Percentiles rank a stretch among this genome's conserved stretches.
phyloP scores from a whole-genome alignment of 2,113 vertebrate genomes.

The Labrus mixtus region DNA sequence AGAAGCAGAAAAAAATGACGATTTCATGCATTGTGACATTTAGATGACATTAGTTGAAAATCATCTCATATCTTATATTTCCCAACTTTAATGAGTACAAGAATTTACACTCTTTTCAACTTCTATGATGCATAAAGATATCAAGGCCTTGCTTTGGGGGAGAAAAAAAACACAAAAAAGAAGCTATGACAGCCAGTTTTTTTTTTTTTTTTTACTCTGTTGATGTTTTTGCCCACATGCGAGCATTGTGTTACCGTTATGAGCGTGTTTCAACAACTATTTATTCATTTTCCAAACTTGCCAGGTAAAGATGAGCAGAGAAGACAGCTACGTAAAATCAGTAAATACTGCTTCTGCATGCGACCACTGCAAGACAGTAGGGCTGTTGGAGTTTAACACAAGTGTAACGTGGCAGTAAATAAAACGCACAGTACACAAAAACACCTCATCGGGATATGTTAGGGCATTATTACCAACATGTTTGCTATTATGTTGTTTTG shows the following conservation, averaged over 20 bases:
- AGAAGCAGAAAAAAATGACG: neutral
- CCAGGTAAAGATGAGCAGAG: neutral
- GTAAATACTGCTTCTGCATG: neutral
- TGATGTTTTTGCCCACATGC: slow-evolving; percentile 17
- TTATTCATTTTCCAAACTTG: neutral
- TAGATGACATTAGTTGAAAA: neutral
- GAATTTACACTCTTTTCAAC: neutral
- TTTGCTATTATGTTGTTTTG: slow-evolving; percentile 53
- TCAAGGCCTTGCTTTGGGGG: neutral
- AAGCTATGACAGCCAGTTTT: neutral
- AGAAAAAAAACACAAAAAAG: neutral
- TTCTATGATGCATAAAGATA: neutral
- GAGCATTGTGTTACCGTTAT: slow-evolving; percentile 17
- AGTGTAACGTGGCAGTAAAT: slow-evolving; percentile 31
- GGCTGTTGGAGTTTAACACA: neutral
- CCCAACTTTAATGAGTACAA: too few species aligned
- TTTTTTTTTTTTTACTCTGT: slow-evolving; percentile 5
- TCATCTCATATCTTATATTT: neutral
- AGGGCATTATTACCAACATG: slow-evolving; percentile 54
- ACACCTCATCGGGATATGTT: slow-evolving; percentile 26
- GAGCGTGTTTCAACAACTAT: slow-evolving; percentile 20
- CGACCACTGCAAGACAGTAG: neutral
- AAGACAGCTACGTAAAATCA: neutral
- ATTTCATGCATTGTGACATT: neutral
- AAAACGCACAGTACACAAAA: slow-evolving; percentile 20